A percentile compares a stretch with the other conserved stretches of the same genome.
Evolutionary conservation across 2,797 vertebrate genomes (phyloP).

Genomic region (Nothura maculosa): DNA sequence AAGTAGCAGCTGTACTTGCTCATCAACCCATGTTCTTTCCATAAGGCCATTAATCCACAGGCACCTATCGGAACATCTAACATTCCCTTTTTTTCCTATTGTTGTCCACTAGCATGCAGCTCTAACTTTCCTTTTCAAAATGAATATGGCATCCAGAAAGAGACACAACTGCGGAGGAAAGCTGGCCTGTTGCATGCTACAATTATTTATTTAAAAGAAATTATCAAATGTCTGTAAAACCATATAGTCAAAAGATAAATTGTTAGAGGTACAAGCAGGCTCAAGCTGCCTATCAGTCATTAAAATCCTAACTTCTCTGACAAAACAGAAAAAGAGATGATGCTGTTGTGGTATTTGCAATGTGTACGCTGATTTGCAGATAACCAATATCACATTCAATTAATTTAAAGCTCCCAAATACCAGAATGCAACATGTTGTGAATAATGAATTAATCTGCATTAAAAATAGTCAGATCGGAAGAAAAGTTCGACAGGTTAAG

Average conservation of each 20-base stretch:
- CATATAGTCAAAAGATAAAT: not conserved
- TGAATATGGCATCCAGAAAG: rapidly evolving
- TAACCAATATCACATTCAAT: not conserved
- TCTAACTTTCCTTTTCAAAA: not conserved
- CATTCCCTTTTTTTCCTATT: not conserved
- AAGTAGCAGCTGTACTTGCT: not conserved
- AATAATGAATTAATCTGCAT: not conserved
- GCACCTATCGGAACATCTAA: not conserved
- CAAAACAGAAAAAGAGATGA: not conserved
- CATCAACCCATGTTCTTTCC: not conserved
- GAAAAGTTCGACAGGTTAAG: not conserved
- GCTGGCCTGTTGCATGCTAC: not conserved
- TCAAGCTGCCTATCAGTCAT: not conserved
- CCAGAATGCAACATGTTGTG: not conserved
- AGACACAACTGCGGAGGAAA: not conserved
- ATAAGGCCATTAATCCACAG: not conserved
- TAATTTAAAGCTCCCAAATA: not conserved
- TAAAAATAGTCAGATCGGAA: not conserved
- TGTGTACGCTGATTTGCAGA: not conserved
- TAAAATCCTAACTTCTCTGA: not conserved
- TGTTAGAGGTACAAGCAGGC: not conserved
- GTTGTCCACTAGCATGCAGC: not conserved
- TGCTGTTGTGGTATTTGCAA: not conserved
- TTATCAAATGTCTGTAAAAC: not conserved
- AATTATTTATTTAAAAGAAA: not conserved